A percentile compares a stretch with the other conserved stretches of the same genome.
Conservation (phyloP, 2,797 vertebrate genomes). For the Phalanger gymnotis region DNA sequence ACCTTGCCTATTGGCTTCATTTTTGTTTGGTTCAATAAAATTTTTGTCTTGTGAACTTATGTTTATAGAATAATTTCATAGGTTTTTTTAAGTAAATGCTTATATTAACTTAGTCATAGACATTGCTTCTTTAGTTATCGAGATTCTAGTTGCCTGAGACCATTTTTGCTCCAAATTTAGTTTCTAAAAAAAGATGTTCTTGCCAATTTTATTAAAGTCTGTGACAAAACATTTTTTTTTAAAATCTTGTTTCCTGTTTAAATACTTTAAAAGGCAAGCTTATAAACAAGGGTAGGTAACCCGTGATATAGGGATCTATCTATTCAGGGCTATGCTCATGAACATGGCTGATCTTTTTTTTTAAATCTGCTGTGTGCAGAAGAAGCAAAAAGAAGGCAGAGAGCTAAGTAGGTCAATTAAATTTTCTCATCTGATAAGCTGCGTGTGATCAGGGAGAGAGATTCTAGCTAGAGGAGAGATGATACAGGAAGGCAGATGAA, state of each 20-base stretch:
- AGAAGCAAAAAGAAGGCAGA: not conserved
- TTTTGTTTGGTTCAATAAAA: not conserved
- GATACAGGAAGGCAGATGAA: not conserved
- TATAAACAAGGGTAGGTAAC: not conserved
- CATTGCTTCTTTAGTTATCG: not conserved
- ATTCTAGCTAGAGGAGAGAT: not conserved
- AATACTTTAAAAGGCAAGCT: constrained; percentile 15
- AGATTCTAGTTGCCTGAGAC: not conserved
- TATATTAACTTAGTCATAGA: not conserved
- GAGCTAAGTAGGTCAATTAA: not conserved
- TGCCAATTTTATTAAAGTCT: not conserved
- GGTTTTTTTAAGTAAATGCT: not conserved
- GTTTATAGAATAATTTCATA: not conserved
- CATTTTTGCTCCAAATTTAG: not conserved
- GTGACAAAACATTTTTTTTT: not conserved
- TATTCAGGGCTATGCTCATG: not conserved
- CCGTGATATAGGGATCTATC: not conserved
- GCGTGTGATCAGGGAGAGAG: not conserved
- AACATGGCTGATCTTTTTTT: not conserved
- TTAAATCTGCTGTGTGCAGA: not conserved
- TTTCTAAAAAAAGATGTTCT: not conserved
- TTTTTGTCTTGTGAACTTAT: not conserved
- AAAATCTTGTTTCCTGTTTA: constrained; percentile 3
- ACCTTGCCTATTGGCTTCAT: not conserved
- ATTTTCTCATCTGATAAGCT: not conserved